These are phyloP conservation scores for Mionectes olivaceus DNA, from an alignment of 2,797 vertebrate genomes.

Conservation along the genomic window DNA sequence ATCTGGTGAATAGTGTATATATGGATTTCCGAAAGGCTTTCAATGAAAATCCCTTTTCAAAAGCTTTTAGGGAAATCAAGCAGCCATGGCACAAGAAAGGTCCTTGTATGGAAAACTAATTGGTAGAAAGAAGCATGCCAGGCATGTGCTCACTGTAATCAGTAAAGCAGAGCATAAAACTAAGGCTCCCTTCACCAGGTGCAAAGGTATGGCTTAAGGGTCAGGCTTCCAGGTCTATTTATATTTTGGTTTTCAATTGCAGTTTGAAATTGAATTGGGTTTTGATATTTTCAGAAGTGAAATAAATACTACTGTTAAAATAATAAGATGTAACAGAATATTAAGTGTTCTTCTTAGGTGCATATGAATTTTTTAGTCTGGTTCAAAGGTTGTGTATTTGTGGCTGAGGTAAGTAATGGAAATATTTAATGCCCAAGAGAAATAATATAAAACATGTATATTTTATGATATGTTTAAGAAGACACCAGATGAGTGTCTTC, in stretches of 20 bases:
- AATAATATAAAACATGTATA: neutral
- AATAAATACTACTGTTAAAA: neutral
- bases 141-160: neutral
- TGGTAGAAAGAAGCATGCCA: neutral
- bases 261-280: neutral
- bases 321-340: neutral
- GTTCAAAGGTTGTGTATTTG: neutral
- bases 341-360: neutral
- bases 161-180: neutral
- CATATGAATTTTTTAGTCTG: neutral
- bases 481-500: neutral
- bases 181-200: neutral
- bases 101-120: neutral
- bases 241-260: neutral
- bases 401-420: neutral
- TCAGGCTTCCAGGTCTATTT: neutral
- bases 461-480: neutral
- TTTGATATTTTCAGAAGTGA: neutral
- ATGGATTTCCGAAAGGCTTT: neutral
- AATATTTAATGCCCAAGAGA: neutral
- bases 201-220: neutral
- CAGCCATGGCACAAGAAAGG: neutral
- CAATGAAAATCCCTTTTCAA: neutral
- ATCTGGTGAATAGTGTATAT: neutral
- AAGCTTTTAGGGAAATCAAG: slow-evolving; percentile 26